Base-by-base conservation (phyloP, 2,113 vertebrate genomes). In the Australoheros scitulus region DNA sequence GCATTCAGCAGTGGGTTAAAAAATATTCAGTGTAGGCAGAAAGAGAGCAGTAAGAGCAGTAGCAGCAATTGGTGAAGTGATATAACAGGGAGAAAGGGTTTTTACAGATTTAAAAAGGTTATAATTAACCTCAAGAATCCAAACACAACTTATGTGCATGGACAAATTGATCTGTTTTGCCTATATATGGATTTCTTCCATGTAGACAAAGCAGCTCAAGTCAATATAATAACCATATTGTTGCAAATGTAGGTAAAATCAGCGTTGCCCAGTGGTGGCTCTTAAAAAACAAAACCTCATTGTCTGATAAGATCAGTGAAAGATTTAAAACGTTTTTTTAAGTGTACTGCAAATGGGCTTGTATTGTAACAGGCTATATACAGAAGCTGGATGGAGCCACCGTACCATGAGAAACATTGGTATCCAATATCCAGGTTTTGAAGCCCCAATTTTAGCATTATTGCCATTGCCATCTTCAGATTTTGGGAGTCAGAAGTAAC, bases 21-120 rank as follows among this genome's bases (percentile, higher is more conserved):
- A 32, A 24, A 15, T 14, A 72, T 32, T 79, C 26, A 52, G 55
- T 76, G 89, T 80, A 29, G 70, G 78, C 9, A 47, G 68, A 56
- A 24, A 26, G 34, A 72, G 47, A 72, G 47, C 68, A 32, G 17
- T 3, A 7, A 72, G 26, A 72, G 68, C 6, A 22, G n/a, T 9
- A 7, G 65, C n/a, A 32, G 59, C 59, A 60, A 34, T 20, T n/a
- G 24, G 36, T 29, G 13, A 47, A 63, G 10, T 18, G 41, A 20
- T 58, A 79, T n/a, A 52, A 79, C 75, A 7, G 55, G 36, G 6
- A 74, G 50, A 47, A 26, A 55, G 32, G 76, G 26, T 38, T 80
- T 74, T 76, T 50, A 34, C 29, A 77, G 20, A 29, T 29, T n/a
- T 58, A n/a, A 34, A 82, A 79, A 74, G 52, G 7, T 83, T 32